Percentiles rank a stretch among this genome's conserved stretches.
These are phyloP conservation scores for Sturnus vulgaris DNA, from an alignment of 2,113 vertebrate genomes.

Conservation along the genomic window DNA sequence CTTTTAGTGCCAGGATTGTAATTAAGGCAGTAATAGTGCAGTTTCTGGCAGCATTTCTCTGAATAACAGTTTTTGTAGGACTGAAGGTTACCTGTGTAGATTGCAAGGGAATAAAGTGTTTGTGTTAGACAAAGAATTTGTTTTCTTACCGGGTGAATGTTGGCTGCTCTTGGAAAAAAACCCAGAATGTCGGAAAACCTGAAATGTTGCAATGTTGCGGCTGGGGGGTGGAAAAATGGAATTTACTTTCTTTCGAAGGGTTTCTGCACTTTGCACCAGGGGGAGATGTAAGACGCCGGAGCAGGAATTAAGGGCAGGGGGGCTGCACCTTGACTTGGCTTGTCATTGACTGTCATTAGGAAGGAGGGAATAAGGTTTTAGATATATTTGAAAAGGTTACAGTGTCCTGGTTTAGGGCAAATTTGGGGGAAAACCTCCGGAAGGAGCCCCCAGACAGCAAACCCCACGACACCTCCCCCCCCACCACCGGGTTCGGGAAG, in stretches of 20 bases:
- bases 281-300: rapidly evolving
- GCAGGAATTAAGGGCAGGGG: rapidly evolving
- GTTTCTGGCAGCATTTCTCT: background rate
- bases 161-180: background rate
- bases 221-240: background rate
- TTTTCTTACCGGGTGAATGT: background rate
- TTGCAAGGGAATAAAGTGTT: rapidly evolving
- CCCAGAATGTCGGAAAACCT: background rate
- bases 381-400: too few relatives aligned
- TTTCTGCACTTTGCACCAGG: rapidly evolving
- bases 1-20: background rate
- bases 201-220: background rate
- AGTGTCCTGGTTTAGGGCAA: too few relatives aligned
- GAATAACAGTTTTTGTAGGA: background rate
- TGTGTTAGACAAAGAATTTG: background rate
- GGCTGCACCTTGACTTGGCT: too few relatives aligned
- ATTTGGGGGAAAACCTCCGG: too few relatives aligned
- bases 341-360: too few relatives aligned
- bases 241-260: rapidly evolving
- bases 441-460: too few relatives aligned
- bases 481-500: too few relatives aligned
- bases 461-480: too few relatives aligned
- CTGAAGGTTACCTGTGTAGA: background rate
- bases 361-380: rapidly evolving
- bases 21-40: background rate